Conservation (phyloP, 2,888 invertebrate species). For the Cynaeus angustus region DNA sequence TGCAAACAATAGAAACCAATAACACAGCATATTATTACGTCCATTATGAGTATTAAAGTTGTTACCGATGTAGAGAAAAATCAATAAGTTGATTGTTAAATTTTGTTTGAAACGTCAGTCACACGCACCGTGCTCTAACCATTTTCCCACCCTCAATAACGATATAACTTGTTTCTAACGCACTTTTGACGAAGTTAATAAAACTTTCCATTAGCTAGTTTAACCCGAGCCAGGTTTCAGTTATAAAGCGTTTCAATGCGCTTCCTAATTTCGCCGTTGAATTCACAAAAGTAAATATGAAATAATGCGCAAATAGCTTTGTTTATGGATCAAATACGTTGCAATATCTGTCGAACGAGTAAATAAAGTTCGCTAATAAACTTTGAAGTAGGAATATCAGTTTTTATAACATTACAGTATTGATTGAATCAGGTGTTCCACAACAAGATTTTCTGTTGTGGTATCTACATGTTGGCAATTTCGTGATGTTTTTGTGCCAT, state of each 20-base stretch:
- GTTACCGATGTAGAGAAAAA: not conserved
- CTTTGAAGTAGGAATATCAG: not conserved
- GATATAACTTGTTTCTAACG: slow-evolving; percentile 22
- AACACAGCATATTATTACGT: not conserved
- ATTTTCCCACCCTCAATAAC: slow-evolving; percentile 14
- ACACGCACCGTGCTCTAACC: not conserved
- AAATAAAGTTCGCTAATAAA: slow-evolving; percentile 11
- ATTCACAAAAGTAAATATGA: slow-evolving; percentile 5
- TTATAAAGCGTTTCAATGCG: slow-evolving; percentile 1
- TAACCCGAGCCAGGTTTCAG: slow-evolving; percentile 1
- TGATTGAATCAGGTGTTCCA: slow-evolving; percentile 16
- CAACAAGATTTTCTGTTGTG: slow-evolving; percentile 2
- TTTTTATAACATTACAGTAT: slow-evolving; percentile 16
- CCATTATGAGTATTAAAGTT: slow-evolving; percentile 1
- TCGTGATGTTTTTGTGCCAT: slow-evolving; percentile 16
- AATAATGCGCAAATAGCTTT: slow-evolving; percentile 12
- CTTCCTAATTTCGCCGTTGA: not conserved
- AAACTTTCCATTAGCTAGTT: slow-evolving; percentile 12
- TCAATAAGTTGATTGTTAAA: slow-evolving; percentile 15
- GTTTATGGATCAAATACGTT: slow-evolving; percentile 11
- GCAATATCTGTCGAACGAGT: not conserved
- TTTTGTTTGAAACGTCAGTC: not conserved
- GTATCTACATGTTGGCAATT: not conserved
- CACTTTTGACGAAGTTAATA: slow-evolving; percentile 19
- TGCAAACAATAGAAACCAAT: not conserved